Evolutionary conservation across 2,888 invertebrate genomes (phyloP), one percentile per base, ranked within the genome.

Genomic region (Apotomis turbidana): DNA sequence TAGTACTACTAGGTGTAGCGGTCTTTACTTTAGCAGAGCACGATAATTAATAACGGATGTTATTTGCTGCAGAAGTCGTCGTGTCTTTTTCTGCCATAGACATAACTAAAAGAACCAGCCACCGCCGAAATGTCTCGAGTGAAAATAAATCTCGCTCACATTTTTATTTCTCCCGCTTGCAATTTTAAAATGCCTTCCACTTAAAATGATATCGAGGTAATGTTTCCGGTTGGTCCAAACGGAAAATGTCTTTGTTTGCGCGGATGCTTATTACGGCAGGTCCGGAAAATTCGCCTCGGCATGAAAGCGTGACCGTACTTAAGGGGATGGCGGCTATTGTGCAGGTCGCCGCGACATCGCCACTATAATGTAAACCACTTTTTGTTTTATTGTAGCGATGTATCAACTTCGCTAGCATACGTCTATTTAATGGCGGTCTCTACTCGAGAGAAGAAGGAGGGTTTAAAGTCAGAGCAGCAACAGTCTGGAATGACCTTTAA

Each of bases 211-310:
- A 61, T 60, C 60, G 57, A 54, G 38, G 52, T 70, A 74, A 75
- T 70, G 73, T 87, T 89, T 90, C 89, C 87, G 85, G 83, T 79
- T 82, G 82, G 76, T 81, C 79, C 78, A 76, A 86, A 87, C 85
- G 87, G 88, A 86, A 88, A 87, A 87, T 85, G 86, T 88, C 87
- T 89, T 90, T 91, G 91, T 92, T 88, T 89, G 88, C 84, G 81
- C 85, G 88, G 88, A 87, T 87, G 88, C 88, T 90, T 90, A 90
- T 88, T 89, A 89, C 87, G 85, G 81, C 83, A 86, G 85, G 83
- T 87, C 86, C 83, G 87, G 87, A 82, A 87, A 88, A 88, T 88
- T 89, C 85, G 85, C 84, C 86, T 82, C 84, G 84, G 83, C 80
- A 83, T 86, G 84, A 87, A 88, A 87, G 87, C 85, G 85, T 85